phyloP scores from a whole-genome alignment of 2,113 vertebrate species.

The Daphoenositta chrysoptera region DNA sequence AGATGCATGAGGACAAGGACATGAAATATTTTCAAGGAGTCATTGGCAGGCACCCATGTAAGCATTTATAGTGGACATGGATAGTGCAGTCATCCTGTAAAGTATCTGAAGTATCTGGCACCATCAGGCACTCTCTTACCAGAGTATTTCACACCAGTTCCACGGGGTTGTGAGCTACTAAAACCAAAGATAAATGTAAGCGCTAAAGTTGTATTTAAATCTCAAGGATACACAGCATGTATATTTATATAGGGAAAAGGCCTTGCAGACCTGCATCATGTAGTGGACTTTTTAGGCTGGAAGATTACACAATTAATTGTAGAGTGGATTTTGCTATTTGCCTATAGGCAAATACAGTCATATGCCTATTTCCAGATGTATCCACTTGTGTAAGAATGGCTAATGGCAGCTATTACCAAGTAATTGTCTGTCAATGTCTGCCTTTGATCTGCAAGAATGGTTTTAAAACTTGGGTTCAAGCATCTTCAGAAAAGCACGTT shows the following conservation, averaged over 20 bases:
- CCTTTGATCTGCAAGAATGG: neutral
- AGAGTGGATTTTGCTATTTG: neutral
- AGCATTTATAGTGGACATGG: neutral
- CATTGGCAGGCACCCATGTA: neutral
- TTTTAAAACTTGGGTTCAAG: neutral
- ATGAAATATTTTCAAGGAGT: neutral
- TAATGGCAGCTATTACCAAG: neutral
- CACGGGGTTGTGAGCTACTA: neutral
- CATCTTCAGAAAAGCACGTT: neutral
- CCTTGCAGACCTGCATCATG: neutral
- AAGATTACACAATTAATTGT: neutral
- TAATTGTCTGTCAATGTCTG: neutral
- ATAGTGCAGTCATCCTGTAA: neutral
- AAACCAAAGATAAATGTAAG: neutral
- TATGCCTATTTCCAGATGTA: neutral
- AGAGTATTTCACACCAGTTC: neutral
- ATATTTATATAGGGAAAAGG: neutral
- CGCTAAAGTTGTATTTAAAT: neutral
- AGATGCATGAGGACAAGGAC: neutral
- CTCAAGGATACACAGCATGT: fast-evolving
- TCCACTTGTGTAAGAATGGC: neutral
- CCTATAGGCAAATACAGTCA: neutral
- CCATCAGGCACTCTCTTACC: neutral
- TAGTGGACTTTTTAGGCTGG: neutral
- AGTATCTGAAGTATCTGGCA: neutral